A percentile compares a stretch with the other conserved stretches of the same genome.
phyloP scores from a whole-genome alignment of 2,797 vertebrate genomes.

The Glyptemys insculpta region DNA sequence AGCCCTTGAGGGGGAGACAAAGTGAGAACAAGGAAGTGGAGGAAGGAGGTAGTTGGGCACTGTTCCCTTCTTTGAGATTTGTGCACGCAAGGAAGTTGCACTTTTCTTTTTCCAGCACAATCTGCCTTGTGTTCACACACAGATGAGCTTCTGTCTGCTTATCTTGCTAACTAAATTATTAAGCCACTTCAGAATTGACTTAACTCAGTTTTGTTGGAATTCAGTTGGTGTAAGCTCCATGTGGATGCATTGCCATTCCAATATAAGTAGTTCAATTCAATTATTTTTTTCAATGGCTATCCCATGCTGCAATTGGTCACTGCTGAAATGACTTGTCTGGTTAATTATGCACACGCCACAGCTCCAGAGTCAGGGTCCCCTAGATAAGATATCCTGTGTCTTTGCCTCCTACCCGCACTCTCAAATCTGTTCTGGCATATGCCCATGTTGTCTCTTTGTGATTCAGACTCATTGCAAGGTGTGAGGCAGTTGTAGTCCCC shows the following conservation, averaged over 20 bases:
- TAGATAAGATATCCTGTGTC: neutral
- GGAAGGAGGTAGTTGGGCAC: neutral
- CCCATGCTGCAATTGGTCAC: neutral
- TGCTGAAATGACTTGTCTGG: neutral
- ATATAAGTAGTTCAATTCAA: neutral
- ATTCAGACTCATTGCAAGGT: neutral
- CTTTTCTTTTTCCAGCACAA: neutral
- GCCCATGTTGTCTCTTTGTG: neutral
- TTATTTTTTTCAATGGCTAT: constrained; percentile 6
- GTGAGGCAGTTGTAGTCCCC: neutral
- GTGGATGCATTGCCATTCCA: neutral
- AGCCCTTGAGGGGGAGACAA: neutral
- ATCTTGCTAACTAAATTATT: neutral
- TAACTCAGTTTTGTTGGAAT: neutral
- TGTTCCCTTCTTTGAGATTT: neutral
- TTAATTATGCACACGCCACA: neutral
- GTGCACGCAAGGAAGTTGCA: neutral
- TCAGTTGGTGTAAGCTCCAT: neutral
- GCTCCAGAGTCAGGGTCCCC: neutral
- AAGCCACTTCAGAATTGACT: neutral
- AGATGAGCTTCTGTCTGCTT: neutral
- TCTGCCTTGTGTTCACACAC: neutral
- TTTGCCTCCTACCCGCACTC: neutral
- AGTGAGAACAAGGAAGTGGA: neutral
- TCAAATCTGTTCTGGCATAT: neutral